Conservation (phyloP, 1,140 invertebrate species). For the Gerris buenoi region DNA sequence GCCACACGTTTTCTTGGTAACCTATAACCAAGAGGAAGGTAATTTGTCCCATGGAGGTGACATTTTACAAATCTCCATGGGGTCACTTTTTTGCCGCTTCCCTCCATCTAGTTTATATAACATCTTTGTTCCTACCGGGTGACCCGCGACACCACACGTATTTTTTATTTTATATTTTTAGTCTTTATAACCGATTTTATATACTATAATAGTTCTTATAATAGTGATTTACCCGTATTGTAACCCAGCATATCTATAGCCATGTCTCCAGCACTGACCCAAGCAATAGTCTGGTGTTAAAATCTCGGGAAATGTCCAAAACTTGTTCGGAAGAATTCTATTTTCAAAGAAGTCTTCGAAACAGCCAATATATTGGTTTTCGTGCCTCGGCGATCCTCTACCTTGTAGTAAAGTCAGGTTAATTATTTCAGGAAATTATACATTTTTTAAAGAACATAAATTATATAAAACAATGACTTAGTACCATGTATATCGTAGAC, state of each 20-base stretch:
- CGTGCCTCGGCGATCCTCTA: neutral
- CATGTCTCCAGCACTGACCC: constrained; percentile 41
- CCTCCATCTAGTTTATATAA: no score
- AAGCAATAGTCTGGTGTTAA: constrained; percentile 12
- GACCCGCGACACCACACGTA: no score
- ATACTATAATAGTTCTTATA: no score
- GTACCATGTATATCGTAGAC: neutral
- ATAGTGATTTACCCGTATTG: constrained; percentile 65
- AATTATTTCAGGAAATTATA: neutral
- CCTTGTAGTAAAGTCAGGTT: neutral
- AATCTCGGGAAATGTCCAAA: neutral
- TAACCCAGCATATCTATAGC: constrained; percentile 75
- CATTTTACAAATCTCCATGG: no score
- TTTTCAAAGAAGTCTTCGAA: neutral
- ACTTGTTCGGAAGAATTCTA: neutral
- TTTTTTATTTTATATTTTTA: no score
- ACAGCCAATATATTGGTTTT: neutral
- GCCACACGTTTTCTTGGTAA: no score
- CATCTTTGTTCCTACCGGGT: no score
- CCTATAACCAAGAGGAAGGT: no score
- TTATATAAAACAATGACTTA: neutral
- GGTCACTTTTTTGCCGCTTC: no score
- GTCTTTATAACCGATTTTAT: no score
- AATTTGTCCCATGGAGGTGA: no score
- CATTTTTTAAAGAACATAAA: neutral